Evolutionary conservation across 1,140 invertebrate genomes (phyloP).

Genomic region (Pissodes strobi): DNA sequence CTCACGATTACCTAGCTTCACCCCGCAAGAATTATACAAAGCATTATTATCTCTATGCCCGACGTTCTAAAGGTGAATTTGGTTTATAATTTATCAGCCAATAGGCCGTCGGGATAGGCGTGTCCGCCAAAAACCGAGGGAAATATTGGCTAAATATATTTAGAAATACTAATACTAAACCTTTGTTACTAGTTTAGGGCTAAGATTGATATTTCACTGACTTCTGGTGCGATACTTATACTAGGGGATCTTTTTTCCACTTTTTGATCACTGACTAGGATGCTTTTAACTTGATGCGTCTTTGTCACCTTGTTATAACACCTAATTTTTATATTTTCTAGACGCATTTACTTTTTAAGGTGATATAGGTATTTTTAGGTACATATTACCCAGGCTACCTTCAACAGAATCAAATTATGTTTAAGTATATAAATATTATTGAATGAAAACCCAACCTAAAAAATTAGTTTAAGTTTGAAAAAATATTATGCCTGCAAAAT

Average conservation of each 20-base stretch:
- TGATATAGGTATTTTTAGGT: no score
- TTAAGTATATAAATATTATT: no score
- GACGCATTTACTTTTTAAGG: no score
- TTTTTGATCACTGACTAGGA: no score
- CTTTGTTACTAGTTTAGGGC: conserved; percentile 38
- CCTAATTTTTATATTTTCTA: no score
- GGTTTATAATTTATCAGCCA: conserved; percentile 34
- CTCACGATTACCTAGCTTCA: conserved; percentile 31
- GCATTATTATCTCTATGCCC: conserved; percentile 10
- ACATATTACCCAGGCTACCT: no score
- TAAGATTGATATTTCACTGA: conserved; percentile 20
- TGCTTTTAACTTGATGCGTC: no score
- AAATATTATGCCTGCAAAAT: no score
- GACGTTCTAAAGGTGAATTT: conserved; percentile 30
- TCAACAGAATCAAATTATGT: no score
- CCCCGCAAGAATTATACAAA: conserved; percentile 16
- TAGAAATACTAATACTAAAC: conserved; percentile 42
- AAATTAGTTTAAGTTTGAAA: no score
- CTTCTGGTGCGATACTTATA: background rate
- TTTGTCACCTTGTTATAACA: no score
- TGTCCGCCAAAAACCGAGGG: conserved; percentile 48
- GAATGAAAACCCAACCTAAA: no score
- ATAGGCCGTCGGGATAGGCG: conserved; percentile 43
- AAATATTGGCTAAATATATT: conserved; percentile 49
- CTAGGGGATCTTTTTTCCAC: background rate